A percentile compares a stretch with the other conserved stretches of the same genome.
Conservation (phyloP, 2,797 vertebrate genomes). For the Amblyopsis hoosieri region DNA sequence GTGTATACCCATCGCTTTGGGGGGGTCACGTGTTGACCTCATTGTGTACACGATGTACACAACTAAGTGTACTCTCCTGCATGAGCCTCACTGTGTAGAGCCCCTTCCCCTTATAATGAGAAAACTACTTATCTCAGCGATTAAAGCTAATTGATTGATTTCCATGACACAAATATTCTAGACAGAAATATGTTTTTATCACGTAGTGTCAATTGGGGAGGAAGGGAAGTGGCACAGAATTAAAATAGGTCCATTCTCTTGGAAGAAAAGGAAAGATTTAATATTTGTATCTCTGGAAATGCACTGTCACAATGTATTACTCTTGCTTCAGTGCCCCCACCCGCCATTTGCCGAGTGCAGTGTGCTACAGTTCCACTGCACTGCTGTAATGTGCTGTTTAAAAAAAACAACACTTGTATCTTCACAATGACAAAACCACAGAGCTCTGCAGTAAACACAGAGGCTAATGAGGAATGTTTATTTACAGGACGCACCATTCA, state of each 20-base stretch:
- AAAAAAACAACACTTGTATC: slow-evolving; percentile 41
- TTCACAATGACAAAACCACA: slow-evolving; percentile 50
- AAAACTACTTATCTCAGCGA: slow-evolving; percentile 50
- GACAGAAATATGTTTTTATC: slow-evolving; percentile 42
- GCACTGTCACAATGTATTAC: slow-evolving; percentile 69
- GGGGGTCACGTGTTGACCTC: slow-evolving; percentile 82
- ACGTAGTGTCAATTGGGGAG: slow-evolving; percentile 38
- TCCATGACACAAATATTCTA: slow-evolving; percentile 51
- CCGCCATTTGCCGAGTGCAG: slow-evolving; percentile 27
- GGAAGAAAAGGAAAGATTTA: slow-evolving; percentile 59
- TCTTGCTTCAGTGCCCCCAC: slow-evolving; percentile 44
- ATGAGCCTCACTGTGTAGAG: slow-evolving; percentile 43
- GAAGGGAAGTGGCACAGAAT: slow-evolving; percentile 38
- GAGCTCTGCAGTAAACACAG: slow-evolving; percentile 54
- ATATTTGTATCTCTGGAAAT: slow-evolving; percentile 71
- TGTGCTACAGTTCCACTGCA: slow-evolving; percentile 15
- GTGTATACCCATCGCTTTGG: slow-evolving; percentile 52
- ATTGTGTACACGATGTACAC: slow-evolving; percentile 68
- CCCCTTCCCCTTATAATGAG: slow-evolving; percentile 36
- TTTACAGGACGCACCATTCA: slow-evolving; percentile 44
- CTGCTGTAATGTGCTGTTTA: slow-evolving; percentile 29
- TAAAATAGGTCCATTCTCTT: slow-evolving; percentile 39
- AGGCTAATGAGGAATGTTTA: slow-evolving; percentile 60
- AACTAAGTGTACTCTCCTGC: slow-evolving; percentile 70
- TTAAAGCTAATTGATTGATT: slow-evolving; percentile 72